A percentile compares a stretch with the other conserved stretches of the same genome.
Conservation (phyloP, 2,113 vertebrate species). For the Nycticebus coucang region DNA sequence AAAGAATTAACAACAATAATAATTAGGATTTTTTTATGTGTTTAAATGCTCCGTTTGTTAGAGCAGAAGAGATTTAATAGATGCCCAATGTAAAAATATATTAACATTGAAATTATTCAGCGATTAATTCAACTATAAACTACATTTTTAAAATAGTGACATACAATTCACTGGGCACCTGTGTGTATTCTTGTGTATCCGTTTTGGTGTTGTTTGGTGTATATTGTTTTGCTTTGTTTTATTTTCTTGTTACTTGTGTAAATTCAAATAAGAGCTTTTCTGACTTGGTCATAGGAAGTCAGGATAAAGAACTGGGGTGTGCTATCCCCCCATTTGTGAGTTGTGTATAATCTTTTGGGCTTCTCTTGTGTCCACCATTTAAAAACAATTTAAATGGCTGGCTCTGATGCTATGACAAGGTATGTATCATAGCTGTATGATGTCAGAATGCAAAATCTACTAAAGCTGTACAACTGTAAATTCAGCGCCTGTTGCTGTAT, state of each 20-base stretch:
- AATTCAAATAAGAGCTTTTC: constrained; percentile 22
- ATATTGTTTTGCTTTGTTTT: constrained; percentile 43
- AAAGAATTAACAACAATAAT: constrained; percentile 28
- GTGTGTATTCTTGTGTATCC: background rate
- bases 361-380: constrained; percentile 22
- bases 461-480: constrained; percentile 48
- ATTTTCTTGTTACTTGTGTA: background rate
- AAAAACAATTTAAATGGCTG: constrained; percentile 51
- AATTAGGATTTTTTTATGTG: background rate
- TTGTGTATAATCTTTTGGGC: background rate
- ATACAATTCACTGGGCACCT: background rate
- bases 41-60: background rate
- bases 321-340: background rate
- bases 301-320: background rate
- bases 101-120: constrained; percentile 62
- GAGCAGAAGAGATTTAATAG: constrained; percentile 34
- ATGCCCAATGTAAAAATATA: constrained; percentile 63
- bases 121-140: constrained; percentile 70
- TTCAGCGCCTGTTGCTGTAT: constrained; percentile 37
- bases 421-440: constrained; percentile 30
- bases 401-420: constrained; percentile 55
- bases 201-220: background rate
- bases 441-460: constrained; percentile 26
- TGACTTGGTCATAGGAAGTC: constrained; percentile 12
- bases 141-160: constrained; percentile 58